Percentiles rank a stretch among this genome's conserved stretches.
phyloP scores from a whole-genome alignment of 2,888 invertebrate genomes.

The Athalia circularis region DNA sequence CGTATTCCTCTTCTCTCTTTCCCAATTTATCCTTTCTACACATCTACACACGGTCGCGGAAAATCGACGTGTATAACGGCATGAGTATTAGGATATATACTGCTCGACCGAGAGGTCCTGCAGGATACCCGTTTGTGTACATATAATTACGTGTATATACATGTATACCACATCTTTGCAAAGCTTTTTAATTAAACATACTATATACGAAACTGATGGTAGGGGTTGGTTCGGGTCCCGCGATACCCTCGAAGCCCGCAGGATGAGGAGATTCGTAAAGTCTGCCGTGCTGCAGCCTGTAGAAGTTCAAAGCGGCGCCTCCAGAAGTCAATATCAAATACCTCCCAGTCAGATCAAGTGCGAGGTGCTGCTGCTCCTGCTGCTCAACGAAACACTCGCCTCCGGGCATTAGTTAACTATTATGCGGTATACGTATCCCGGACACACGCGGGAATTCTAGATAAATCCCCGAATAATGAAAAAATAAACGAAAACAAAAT shows the following conservation, averaged over 20 bases:
- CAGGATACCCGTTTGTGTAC: too few species aligned
- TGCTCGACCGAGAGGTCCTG: too few species aligned
- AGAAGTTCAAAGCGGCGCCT: slow-evolving; percentile 46
- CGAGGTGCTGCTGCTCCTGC: slow-evolving; percentile 36
- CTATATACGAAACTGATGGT: slow-evolving; percentile 25
- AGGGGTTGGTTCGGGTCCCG: slow-evolving; percentile 24
- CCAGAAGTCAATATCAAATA: slow-evolving; percentile 74
- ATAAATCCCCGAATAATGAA: too few species aligned
- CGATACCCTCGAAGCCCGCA: background rate
- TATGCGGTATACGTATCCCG: too few species aligned
- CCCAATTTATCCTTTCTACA: too few species aligned
- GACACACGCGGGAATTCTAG: too few species aligned
- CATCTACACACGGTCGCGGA: too few species aligned
- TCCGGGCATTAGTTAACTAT: background rate
- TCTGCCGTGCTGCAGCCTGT: slow-evolving; percentile 22
- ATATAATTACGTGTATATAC: too few species aligned
- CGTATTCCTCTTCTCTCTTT: too few species aligned
- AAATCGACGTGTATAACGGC: too few species aligned
- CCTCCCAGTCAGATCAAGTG: slow-evolving; percentile 70
- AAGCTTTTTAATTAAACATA: slow-evolving; percentile 69
- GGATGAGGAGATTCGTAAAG: slow-evolving; percentile 24
- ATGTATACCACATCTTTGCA: slow-evolving; percentile 50
- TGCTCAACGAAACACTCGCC: background rate
- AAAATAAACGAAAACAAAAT: too few species aligned
- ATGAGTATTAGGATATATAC: too few species aligned